Evolutionary conservation across 92 coral and sea anemone genomes (phyloP).

Genomic region (Phymanthus crucifer): DNA sequence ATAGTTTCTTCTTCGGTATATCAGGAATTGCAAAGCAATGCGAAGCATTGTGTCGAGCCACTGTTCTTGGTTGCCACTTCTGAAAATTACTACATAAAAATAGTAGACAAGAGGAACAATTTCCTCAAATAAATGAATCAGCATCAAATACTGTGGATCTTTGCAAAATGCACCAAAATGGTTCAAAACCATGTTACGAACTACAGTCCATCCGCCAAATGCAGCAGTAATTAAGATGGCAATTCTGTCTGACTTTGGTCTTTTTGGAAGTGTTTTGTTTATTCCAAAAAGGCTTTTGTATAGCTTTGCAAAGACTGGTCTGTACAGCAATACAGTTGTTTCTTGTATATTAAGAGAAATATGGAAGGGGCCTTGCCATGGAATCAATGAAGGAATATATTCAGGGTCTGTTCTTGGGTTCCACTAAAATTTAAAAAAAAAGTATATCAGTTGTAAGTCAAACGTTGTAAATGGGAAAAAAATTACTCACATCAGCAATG

Average conservation of each 20-base stretch:
- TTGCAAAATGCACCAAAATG: slow-evolving; percentile 55
- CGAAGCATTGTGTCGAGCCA: slow-evolving; percentile 43
- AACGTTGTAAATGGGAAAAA: background rate
- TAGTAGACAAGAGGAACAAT: slow-evolving; percentile 41
- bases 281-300: slow-evolving; percentile 36
- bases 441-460: background rate
- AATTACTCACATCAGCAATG: slow-evolving; percentile 19
- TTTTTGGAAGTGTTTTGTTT: slow-evolving; percentile 24
- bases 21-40: slow-evolving; percentile 46
- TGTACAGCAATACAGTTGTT: slow-evolving; percentile 32
- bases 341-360: slow-evolving; percentile 34
- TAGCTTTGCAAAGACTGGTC: slow-evolving; percentile 36
- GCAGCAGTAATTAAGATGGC: slow-evolving; percentile 38
- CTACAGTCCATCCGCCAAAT: slow-evolving; percentile 62
- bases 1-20: slow-evolving; percentile 47
- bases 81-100: slow-evolving; percentile 43
- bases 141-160: slow-evolving; percentile 49
- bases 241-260: slow-evolving; percentile 56
- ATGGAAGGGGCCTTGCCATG: slow-evolving; percentile 55
- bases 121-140: slow-evolving; percentile 59
- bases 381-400: slow-evolving; percentile 29
- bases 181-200: slow-evolving; percentile 37
- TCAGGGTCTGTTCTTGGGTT: slow-evolving; percentile 11
- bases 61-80: slow-evolving; percentile 47
- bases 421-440: slow-evolving; percentile 10